These are phyloP conservation scores for Eleginops maclovinus DNA, from an alignment of 2,113 vertebrate genomes.

Conservation along the genomic window DNA sequence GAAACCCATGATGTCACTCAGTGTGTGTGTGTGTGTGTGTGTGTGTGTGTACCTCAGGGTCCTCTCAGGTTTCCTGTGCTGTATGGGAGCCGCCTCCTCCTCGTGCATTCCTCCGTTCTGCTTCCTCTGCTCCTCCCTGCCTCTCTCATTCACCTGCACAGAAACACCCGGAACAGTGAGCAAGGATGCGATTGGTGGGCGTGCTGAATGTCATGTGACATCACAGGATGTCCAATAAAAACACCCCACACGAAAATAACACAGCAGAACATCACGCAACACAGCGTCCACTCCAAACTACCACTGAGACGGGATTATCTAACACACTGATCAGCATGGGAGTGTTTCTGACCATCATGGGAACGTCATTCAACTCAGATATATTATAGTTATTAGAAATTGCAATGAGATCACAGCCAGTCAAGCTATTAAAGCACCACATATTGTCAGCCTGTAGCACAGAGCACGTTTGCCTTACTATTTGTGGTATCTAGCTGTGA, in stretches of 20 bases:
- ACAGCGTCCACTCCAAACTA: slow-evolving; percentile 57
- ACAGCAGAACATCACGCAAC: slow-evolving; percentile 45
- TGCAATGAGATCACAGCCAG: slow-evolving; percentile 24
- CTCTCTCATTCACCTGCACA: slow-evolving; percentile 87
- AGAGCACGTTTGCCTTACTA: not conserved
- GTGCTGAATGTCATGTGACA: not conserved
- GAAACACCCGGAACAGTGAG: slow-evolving; percentile 24
- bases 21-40: slow-evolving; percentile 15
- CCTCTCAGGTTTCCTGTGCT: slow-evolving; percentile 91
- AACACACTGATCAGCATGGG: slow-evolving; percentile 46
- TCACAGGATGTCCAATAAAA: slow-evolving; percentile 2
- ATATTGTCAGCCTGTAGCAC: not conserved
- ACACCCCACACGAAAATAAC: slow-evolving; percentile 40
- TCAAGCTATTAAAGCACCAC: not conserved
- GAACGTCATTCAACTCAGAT: slow-evolving; percentile 21
- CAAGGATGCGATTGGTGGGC: no score
- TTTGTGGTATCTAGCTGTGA: not conserved
- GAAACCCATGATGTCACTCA: slow-evolving; percentile 4
- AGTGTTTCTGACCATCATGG: slow-evolving; percentile 27
- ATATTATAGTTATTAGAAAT: slow-evolving; percentile 1
- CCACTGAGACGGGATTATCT: slow-evolving; percentile 44
- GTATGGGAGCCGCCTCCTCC: slow-evolving; percentile 79
- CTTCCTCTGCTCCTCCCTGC: slow-evolving; percentile 83
- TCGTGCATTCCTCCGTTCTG: slow-evolving; percentile 91
- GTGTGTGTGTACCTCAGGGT: slow-evolving; percentile 86